Conservation (phyloP, 2,888 invertebrate species). For the Sussaba pulchella region DNA sequence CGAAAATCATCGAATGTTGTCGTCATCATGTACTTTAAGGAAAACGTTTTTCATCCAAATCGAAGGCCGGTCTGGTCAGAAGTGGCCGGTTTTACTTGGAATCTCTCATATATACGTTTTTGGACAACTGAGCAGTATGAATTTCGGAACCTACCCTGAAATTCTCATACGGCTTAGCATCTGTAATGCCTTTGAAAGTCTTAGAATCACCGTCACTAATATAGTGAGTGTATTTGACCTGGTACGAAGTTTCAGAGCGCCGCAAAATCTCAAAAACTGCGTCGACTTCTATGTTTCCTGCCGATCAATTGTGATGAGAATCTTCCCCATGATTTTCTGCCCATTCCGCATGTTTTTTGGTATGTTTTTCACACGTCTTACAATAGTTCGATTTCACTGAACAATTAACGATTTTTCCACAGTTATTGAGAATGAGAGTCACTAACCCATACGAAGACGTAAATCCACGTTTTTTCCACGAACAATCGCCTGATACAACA, state of each 20-base stretch:
- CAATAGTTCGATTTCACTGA: slow-evolving; percentile 40
- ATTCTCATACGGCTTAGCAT: slow-evolving; percentile 61
- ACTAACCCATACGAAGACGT: slow-evolving; percentile 30
- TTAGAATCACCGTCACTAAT: slow-evolving; percentile 68
- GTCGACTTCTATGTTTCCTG: slow-evolving; percentile 71
- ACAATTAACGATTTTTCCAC: slow-evolving; percentile 41
- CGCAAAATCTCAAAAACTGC: slow-evolving; percentile 68
- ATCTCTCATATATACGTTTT: no score
- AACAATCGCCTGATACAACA: slow-evolving; percentile 51
- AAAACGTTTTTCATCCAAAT: no score
- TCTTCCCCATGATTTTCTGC: slow-evolving; percentile 28
- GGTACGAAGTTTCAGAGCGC: slow-evolving; percentile 61
- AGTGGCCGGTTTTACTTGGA: no score
- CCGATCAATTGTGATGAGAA: slow-evolving; percentile 35
- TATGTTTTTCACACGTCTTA: no score
- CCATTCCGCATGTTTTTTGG: slow-evolving; percentile 35
- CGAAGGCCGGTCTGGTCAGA: no score
- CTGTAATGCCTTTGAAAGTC: slow-evolving; percentile 63
- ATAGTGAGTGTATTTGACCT: slow-evolving; percentile 60
- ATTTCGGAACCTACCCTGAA: no score
- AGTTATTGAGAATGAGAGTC: slow-evolving; percentile 15
- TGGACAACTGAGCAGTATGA: no score
- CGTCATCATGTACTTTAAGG: no score
- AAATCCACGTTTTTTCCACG: slow-evolving; percentile 35
- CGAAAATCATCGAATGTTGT: no score